These are phyloP conservation scores for Idaea biselata DNA, from an alignment of 2,888 invertebrate species.

Conservation along the genomic window DNA sequence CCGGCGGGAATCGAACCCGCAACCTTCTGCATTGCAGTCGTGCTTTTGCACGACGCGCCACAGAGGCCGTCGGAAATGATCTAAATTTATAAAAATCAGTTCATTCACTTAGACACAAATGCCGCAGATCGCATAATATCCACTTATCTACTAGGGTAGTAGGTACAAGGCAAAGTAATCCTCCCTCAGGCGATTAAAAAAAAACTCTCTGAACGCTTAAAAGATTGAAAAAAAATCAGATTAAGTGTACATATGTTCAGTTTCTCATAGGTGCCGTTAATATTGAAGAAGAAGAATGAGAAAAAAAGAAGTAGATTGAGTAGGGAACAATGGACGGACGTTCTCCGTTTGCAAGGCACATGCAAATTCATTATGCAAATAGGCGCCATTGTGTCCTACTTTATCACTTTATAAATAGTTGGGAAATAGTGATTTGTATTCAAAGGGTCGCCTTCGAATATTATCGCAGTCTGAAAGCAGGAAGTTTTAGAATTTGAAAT, in stretches of 20 bases:
- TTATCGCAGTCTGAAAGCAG: not conserved
- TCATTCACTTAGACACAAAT: too few relatives aligned
- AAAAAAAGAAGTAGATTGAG: constrained; percentile 15
- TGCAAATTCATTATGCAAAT: constrained; percentile 19
- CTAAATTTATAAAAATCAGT: too few relatives aligned
- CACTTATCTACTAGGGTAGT: too few relatives aligned
- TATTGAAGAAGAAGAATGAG: constrained; percentile 16
- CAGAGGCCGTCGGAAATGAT: too few relatives aligned
- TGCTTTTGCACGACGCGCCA: too few relatives aligned
- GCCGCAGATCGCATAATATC: too few relatives aligned
- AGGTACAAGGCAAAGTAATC: not conserved
- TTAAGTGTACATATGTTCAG: constrained; percentile 19
- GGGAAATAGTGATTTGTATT: not conserved
- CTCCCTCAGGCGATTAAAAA: not conserved
- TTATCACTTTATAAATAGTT: constrained; percentile 2
- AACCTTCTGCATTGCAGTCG: too few relatives aligned
- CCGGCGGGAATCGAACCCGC: too few relatives aligned
- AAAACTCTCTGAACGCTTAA: constrained; percentile 3
- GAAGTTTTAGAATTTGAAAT: not conserved
- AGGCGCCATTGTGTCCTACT: constrained; percentile 9
- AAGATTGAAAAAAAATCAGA: constrained; percentile 15
- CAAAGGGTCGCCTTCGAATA: not conserved
- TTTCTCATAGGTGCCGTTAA: constrained; percentile 23
- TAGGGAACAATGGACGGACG: constrained; percentile 16
- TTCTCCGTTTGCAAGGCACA: constrained; percentile 14